These are phyloP conservation scores for Serripes groenlandicus DNA, from an alignment of 2,888 invertebrate genomes.

Conservation along the genomic window DNA sequence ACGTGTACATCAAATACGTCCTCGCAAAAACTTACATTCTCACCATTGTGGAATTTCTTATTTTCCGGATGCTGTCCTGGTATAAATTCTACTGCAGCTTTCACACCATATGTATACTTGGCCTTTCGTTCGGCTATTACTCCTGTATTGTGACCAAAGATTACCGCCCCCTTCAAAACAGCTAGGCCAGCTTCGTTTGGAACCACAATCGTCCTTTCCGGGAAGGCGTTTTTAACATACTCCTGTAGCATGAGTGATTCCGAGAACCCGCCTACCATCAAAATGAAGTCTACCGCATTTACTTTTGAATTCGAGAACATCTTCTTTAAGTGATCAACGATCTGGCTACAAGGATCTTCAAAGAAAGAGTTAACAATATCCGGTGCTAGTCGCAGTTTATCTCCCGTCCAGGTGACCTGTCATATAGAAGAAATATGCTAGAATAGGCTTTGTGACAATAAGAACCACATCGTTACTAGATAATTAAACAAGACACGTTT, in stretches of 20 bases:
- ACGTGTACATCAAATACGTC: conserved; percentile 63
- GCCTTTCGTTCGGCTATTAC: conserved; percentile 57
- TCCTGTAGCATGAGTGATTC: conserved; percentile 40
- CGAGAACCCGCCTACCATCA: conserved; percentile 53
- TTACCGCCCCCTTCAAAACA: conserved; percentile 68
- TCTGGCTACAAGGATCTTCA: conserved; percentile 6
- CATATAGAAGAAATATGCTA: not conserved
- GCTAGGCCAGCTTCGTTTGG: conserved; percentile 67
- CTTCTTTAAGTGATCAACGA: conserved; percentile 23
- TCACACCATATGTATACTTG: conserved; percentile 65
- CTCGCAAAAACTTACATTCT: conserved; percentile 43
- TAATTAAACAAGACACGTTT: too few species aligned
- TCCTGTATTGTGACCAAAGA: conserved; percentile 65
- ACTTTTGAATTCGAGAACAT: conserved; percentile 18
- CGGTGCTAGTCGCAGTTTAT: conserved; percentile 32
- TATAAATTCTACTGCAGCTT: conserved; percentile 33
- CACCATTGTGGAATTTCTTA: conserved; percentile 35
- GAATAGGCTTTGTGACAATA: too few species aligned
- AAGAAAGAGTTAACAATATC: conserved; percentile 21
- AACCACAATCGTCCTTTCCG: conserved; percentile 51
- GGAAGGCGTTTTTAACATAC: conserved; percentile 17
- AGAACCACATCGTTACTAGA: too few species aligned
- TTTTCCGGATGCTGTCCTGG: conserved; percentile 47
- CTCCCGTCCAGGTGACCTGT: conserved; percentile 19
- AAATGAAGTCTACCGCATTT: conserved; percentile 19